These are phyloP conservation scores for Melipona beecheii DNA, from an alignment of 2,888 invertebrate species.

Conservation along the genomic window DNA sequence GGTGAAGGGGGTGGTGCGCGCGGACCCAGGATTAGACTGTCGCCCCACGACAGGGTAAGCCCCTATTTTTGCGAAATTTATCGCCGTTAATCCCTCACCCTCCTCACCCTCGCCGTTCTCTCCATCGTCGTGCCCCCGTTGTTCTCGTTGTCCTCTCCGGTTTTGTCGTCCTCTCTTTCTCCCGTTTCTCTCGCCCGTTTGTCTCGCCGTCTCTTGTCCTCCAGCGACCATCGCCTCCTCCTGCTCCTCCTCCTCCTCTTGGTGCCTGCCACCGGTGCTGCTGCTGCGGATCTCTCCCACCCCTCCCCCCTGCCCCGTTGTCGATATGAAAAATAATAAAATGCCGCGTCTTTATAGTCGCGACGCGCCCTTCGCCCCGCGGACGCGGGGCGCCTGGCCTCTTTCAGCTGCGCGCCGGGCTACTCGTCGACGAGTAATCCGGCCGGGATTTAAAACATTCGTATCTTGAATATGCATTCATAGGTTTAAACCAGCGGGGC, in stretches of 20 bases:
- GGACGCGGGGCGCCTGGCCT: conserved; percentile 7
- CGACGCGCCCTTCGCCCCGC: not conserved
- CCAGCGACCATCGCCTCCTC: conserved; percentile 11
- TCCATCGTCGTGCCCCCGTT: conserved; percentile 55
- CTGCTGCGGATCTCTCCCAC: conserved; percentile 22
- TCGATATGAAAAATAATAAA: conserved; percentile 60
- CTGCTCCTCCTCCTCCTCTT: conserved; percentile 20
- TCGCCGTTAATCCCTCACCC: conserved; percentile 84
- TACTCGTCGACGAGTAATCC: conserved; percentile 76
- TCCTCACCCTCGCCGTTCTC: conserved; percentile 62
- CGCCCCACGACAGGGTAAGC: conserved; percentile 83
- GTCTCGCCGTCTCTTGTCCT: conserved; percentile 45
- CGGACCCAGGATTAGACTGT: conserved; percentile 83
- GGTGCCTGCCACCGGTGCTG: conserved; percentile 1
- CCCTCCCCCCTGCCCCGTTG: conserved; percentile 8
- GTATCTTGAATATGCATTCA: conserved; percentile 82
- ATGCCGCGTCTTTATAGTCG: conserved; percentile 50
- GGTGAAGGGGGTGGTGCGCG: conserved; percentile 68
- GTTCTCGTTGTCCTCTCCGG: conserved; percentile 68
- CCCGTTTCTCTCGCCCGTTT: conserved; percentile 35
- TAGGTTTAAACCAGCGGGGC: conserved; percentile 71
- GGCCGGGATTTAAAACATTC: conserved; percentile 81
- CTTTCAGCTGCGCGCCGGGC: conserved; percentile 40
- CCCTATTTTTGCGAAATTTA: conserved; percentile 84
- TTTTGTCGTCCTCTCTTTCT: conserved; percentile 55